Evolutionary conservation across 2,888 invertebrate species (phyloP).

Genomic region (Lithophane ornitopus): DNA sequence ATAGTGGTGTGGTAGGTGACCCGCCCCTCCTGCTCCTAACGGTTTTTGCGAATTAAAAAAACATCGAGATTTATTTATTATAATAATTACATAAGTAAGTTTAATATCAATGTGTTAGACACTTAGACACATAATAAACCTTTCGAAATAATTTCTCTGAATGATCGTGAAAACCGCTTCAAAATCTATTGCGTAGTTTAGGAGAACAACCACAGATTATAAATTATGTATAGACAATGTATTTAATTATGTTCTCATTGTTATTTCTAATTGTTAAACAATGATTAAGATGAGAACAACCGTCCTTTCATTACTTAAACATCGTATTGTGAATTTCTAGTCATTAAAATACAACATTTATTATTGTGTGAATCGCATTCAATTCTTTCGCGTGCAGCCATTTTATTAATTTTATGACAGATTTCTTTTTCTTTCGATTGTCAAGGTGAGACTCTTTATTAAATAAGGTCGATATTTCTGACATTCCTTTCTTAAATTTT

Average conservation of each 20-base stretch:
- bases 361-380: conserved; percentile 24
- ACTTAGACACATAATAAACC: too few species aligned
- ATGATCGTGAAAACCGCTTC: too few species aligned
- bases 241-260: conserved; percentile 2
- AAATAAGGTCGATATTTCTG: neutral
- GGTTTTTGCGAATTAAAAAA: neutral
- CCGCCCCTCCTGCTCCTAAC: neutral
- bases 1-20: too few species aligned
- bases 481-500: neutral
- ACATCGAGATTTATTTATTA: neutral
- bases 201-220: too few species aligned
- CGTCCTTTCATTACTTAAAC: conserved; percentile 21
- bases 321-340: conserved; percentile 6
- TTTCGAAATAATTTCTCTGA: too few species aligned
- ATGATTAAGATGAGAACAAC: conserved; percentile 32
- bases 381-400: neutral
- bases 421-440: conserved; percentile 11
- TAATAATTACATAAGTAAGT: too few species aligned
- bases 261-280: conserved; percentile 5
- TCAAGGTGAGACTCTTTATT: neutral
- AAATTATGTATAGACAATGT: too few species aligned
- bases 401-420: neutral
- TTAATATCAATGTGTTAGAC: too few species aligned
- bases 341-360: neutral
- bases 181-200: too few species aligned